Percentiles rank a stretch among this genome's conserved stretches.
Conservation (phyloP, 2,113 vertebrate species). For the Riparia riparia region DNA sequence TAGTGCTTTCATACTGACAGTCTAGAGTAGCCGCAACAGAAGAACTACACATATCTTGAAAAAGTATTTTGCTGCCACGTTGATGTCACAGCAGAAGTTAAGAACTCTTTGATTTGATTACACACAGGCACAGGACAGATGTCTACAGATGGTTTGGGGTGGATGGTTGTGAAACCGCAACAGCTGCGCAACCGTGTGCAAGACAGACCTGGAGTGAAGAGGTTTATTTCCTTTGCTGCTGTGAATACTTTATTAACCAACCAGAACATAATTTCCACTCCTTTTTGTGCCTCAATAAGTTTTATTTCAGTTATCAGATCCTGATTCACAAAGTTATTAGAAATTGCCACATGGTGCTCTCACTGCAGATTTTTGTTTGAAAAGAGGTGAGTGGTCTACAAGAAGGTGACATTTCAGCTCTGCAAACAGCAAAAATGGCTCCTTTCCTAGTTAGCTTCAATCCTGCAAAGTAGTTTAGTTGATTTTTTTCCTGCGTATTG, state of each 20-base stretch:
- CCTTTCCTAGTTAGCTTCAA: background rate
- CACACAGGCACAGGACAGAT: background rate
- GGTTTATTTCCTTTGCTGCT: background rate
- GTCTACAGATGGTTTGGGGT: background rate
- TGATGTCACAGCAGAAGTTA: background rate
- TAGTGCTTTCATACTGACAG: background rate
- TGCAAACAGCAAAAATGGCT: background rate
- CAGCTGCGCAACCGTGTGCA: accelerated
- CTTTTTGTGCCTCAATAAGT: background rate
- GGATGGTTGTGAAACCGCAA: background rate
- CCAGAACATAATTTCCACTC: background rate
- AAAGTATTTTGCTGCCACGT: background rate
- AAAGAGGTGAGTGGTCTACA: background rate
- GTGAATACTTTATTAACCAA: background rate
- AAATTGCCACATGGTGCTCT: background rate
- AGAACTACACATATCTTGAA: background rate
- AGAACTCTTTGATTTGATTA: background rate
- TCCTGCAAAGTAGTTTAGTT: background rate
- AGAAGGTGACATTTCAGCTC: background rate
- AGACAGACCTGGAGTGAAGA: background rate
- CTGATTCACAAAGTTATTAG: background rate
- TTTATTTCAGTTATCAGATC: background rate
- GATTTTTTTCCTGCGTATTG: background rate
- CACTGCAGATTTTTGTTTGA: background rate
- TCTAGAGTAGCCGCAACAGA: background rate